Percentiles rank a stretch among this genome's conserved stretches.
These are phyloP conservation scores for Saxidomus purpurata DNA, from an alignment of 1,140 invertebrate genomes.

Conservation along the genomic window DNA sequence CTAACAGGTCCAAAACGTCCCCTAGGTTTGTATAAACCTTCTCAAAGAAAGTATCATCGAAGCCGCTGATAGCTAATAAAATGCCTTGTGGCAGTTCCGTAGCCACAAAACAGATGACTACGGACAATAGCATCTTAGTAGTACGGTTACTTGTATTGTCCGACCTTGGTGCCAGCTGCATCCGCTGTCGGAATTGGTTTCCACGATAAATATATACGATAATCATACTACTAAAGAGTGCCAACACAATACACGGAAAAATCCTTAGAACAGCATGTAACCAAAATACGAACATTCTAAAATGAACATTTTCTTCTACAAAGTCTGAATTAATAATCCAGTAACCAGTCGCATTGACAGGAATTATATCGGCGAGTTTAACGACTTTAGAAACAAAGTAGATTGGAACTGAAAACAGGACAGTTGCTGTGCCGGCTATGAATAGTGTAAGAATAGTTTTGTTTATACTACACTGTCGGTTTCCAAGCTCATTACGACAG, in stretches of 20 bases:
- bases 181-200: too few species aligned
- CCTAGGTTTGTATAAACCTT: constrained; percentile 89
- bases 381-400: constrained; percentile 86
- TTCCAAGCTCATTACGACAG: constrained; percentile 91
- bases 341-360: constrained; percentile 61
- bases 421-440: constrained; percentile 91
- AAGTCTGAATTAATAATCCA: constrained; percentile 70
- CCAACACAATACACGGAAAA: constrained; percentile 92
- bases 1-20: constrained; percentile 96
- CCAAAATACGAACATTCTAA: constrained; percentile 89
- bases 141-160: too few species aligned
- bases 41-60: constrained; percentile 79
- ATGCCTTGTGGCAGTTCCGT: constrained; percentile 93
- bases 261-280: constrained; percentile 95
- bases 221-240: constrained; percentile 86
- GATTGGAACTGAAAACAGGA: constrained; percentile 92
- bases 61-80: constrained; percentile 80
- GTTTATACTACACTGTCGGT: constrained; percentile 90
- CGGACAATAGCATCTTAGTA: constrained; percentile 95
- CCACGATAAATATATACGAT: too few species aligned
- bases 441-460: constrained; percentile 92
- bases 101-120: constrained; percentile 94
- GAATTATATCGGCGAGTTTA: constrained; percentile 41
- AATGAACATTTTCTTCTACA: constrained; percentile 63
- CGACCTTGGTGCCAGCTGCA: too few species aligned